Percentiles rank a stretch among this genome's conserved stretches.
Conservation (phyloP, 1,140 invertebrate genomes). For the Platyura marginata region DNA sequence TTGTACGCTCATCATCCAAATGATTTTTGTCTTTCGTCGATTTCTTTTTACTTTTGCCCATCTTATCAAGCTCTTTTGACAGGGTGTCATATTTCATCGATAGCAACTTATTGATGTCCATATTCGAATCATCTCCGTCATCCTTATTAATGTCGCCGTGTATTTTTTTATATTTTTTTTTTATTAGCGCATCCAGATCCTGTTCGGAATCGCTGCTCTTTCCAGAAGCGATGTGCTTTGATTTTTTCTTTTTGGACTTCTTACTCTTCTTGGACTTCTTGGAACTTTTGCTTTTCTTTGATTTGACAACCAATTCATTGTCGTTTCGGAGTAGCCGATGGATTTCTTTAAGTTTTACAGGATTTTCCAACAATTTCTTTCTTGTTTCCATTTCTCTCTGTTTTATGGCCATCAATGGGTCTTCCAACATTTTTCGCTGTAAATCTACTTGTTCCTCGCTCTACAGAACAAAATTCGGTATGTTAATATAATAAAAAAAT, state of each 20-base stretch:
- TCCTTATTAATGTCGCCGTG: constrained; percentile 22
- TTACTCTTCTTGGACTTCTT: constrained; percentile 34
- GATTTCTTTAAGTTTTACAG: constrained; percentile 70
- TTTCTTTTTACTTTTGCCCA: constrained; percentile 5
- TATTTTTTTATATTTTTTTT: constrained; percentile 27
- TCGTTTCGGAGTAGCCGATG: constrained; percentile 51
- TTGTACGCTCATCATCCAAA: no score
- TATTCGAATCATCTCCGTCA: constrained; percentile 15
- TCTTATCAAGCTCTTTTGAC: constrained; percentile 20
- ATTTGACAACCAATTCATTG: constrained; percentile 26
- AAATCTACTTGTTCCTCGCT: constrained; percentile 55
- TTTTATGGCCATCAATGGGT: constrained; percentile 72
- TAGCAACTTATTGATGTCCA: constrained; percentile 14
- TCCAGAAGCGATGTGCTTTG: no score
- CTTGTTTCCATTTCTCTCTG: constrained; percentile 68
- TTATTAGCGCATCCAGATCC: constrained; percentile 28
- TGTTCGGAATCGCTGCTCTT: constrained; percentile 24
- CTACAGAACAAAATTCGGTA: not conserved
- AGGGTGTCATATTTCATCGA: constrained; percentile 17
- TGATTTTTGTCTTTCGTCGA: no score
- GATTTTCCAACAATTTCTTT: constrained; percentile 67
- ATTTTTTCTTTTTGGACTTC: constrained; percentile 24
- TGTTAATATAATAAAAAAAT: constrained; percentile 10
- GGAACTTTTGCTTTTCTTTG: constrained; percentile 22
- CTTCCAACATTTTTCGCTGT: constrained; percentile 69